Base-by-base conservation (phyloP, 2,113 vertebrate species). In the Dromaius novaehollandiae region DNA sequence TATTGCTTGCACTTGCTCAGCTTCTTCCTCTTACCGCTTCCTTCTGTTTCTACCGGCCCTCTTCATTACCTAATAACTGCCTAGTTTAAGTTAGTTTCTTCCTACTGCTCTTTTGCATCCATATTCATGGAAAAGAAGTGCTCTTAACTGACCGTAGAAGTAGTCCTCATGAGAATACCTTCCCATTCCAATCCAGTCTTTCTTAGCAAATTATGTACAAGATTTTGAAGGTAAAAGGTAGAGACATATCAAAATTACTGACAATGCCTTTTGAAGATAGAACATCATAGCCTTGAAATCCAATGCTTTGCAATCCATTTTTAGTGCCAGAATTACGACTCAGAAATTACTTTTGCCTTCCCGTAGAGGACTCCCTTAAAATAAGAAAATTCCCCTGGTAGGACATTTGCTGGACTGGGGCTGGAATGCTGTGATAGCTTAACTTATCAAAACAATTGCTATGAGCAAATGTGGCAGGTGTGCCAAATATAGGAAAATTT, bases 401-500 rank as follows among this genome's bases (percentile, higher is more conserved):
- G 46, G 28, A 25, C 0, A 0, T 5, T 48, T 13, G 63, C 8
- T 34, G 55, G 48, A 69, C 56, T 60, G 9, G 60, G 4, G 24
- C 26, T 77, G 60, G 6, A 19, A 21, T 28, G 44, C 38, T 61
- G 26, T 1, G 9, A 5, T 53, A 88, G 20, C 15, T 32, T 82
- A 58, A 61, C 3, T 55, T 64, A 65, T 3, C 34, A 64, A 86
- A 83, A 73, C 15, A 16, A 7, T 36, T 65, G 5, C 24, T 51
- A 2, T 74, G 44, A 73, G 68, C 22, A 36, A 22, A 12, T 46
- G 14, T 68, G 46, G 18, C 32, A 48, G 58, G 6, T 3, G 3
- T 40, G n/a, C 9, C 68, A 86, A 46, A 64, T 18, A n/a, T 4
- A 8, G 34, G n/a, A 73, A 73, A 0, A 0, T 77, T 92, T 76